Conservation (phyloP, 2,113 vertebrate genomes). For the Salvelinus sp. region DNA sequence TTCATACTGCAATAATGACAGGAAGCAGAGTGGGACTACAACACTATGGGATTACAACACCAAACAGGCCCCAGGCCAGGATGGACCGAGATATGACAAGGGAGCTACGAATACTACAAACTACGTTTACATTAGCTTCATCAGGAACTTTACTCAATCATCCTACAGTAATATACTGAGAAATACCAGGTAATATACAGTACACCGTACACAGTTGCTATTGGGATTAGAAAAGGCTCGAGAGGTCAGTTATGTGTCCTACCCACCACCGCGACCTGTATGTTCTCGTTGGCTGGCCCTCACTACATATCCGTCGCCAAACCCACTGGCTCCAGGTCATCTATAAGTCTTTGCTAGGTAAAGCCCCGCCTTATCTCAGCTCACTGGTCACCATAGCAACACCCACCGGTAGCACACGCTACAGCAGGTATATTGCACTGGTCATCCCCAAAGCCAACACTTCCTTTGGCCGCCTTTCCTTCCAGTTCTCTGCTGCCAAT, state of each 20-base stretch:
- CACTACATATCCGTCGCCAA: too few relatives aligned
- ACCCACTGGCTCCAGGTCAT: too few relatives aligned
- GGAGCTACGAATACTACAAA: not conserved
- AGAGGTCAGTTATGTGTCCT: conserved; percentile 7
- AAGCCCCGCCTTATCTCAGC: too few relatives aligned
- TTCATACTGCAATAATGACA: not conserved
- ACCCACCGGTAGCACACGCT: too few relatives aligned
- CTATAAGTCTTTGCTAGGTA: too few relatives aligned
- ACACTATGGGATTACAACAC: not conserved
- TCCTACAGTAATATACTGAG: not conserved
- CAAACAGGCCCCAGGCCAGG: not conserved
- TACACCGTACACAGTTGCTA: not conserved
- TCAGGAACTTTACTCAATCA: not conserved
- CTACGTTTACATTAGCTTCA: not conserved
- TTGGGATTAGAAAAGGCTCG: not conserved
- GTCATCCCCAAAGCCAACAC: too few relatives aligned
- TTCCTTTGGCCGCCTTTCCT: too few relatives aligned
- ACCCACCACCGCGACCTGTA: too few relatives aligned
- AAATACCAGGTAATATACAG: conserved; percentile 1
- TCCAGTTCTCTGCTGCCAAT: too few relatives aligned
- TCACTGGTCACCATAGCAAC: too few relatives aligned
- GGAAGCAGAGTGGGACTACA: not conserved
- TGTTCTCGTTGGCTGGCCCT: too few relatives aligned
- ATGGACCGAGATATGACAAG: not conserved
- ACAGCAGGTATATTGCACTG: too few relatives aligned